These are phyloP conservation scores for Myotis lucifugus DNA, from an alignment of 2,113 vertebrate genomes.

Conservation along the genomic window DNA sequence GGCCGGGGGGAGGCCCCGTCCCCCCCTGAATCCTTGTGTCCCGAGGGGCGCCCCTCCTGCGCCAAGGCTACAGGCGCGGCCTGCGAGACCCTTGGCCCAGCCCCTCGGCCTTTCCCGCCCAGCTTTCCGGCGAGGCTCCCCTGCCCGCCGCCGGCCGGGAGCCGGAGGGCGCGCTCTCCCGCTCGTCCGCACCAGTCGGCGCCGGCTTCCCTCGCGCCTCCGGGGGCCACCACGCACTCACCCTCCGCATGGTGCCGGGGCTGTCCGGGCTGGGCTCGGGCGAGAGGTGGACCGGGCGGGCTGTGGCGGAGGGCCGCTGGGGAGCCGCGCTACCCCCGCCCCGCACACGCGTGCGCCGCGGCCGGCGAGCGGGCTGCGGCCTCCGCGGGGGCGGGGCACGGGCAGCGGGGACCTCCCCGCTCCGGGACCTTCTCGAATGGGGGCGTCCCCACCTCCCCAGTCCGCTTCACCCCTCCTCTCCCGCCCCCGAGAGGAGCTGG, in stretches of 20 bases:
- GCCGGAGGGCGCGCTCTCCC: neutral
- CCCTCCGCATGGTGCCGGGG: constrained; percentile 56
- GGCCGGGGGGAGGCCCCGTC: neutral
- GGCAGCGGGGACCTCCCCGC: neutral
- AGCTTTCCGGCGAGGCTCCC: neutral
- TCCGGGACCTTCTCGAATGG: neutral
- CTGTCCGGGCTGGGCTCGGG: neutral
- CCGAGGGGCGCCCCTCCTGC: neutral
- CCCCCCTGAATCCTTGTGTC: rapidly evolving
- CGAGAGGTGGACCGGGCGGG: neutral
- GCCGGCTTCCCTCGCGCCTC: neutral
- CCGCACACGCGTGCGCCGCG: constrained; percentile 61
- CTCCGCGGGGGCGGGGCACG: neutral
- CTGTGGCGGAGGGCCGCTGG: too few relatives aligned
- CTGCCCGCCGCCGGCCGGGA: rapidly evolving
- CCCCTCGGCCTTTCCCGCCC: neutral
- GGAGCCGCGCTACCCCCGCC: neutral
- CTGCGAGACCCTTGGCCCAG: neutral
- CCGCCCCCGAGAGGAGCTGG: neutral
- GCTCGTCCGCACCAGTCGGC: neutral
- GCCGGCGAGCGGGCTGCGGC: neutral
- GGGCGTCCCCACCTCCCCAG: rapidly evolving
- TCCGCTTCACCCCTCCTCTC: neutral
- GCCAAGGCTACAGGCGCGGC: neutral
- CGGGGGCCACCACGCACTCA: constrained; percentile 45